Base-by-base conservation (phyloP, 2,797 vertebrate genomes). In the Neostethus bicornis region DNA sequence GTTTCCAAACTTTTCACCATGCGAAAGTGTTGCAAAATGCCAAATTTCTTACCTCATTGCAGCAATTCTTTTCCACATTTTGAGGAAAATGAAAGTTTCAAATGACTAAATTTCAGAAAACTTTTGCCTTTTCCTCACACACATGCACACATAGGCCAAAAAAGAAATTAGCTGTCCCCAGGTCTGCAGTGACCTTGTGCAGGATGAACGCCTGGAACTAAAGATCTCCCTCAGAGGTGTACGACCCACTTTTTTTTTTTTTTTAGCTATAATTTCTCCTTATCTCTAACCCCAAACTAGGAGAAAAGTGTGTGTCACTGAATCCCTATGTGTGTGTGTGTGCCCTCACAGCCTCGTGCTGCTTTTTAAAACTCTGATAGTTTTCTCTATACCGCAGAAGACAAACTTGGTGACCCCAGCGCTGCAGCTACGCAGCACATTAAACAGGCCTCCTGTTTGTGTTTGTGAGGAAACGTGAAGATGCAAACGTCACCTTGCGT, bases 391-490 rank as follows among this genome's bases (percentile, higher is more conserved):
- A 73, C 83, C 85, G 87, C 87, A 81, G 85, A 48, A 25, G 66
- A 66, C 65, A 71, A 85, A 89, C 80, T 76, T 83, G 28, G 70
- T 82, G 83, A 85, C 76, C 84, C 20, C 50, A 67, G 81, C 54
- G 50, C 28, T 70, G 60, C 75, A 77, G 77, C 73, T 85, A 69
- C 2, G 21, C 58, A 62, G 41, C 43, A 5, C 4, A 3, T 50
- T 56, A 49, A 70, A 46, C 14, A 8, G 34, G 6, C 48, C 50
- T 56, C 49, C 26, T 49, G 16, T 44, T 23, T 69, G 38, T 60
- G 43, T 42, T 45, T 53, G 51, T 50, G 43, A 51, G 43, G 13
- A 50, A 24, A 38, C 29, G 41, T 26, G 38, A 42, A 53, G 31
- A 35, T 45, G 65, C 12, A 43, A 56, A 39, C 10, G 14, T 66